Evolutionary conservation across 1,140 invertebrate species (phyloP).

Genomic region (Centruroides vittatus): DNA sequence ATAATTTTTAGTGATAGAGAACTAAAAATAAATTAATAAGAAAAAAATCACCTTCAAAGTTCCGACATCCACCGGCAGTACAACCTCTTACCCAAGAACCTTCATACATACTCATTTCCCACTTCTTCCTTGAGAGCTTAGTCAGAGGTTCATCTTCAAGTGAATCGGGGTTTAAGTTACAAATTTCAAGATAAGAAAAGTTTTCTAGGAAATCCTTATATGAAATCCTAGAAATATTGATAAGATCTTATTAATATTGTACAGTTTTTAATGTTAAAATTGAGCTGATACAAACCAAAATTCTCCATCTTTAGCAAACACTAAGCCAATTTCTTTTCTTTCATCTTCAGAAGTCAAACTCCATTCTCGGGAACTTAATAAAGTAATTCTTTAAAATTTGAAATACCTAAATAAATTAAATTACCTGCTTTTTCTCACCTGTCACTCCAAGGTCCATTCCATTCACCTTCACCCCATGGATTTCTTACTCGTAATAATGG

Average conservation of each 20-base stretch:
- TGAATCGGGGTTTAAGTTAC: conserved; percentile 48
- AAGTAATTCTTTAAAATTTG: conserved; percentile 1
- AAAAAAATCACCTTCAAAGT: conserved; percentile 53
- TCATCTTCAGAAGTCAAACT: conserved; percentile 74
- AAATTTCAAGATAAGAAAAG: conserved; percentile 21
- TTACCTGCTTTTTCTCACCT: conserved; percentile 27
- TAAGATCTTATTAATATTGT: too few species aligned
- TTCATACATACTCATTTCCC: conserved; percentile 89
- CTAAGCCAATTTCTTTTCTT: conserved; percentile 75
- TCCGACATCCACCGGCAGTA: conserved; percentile 92
- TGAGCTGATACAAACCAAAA: conserved; percentile 60
- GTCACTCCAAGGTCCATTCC: conserved; percentile 41
- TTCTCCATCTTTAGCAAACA: conserved; percentile 90
- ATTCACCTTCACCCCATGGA: conserved; percentile 41
- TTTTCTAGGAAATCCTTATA: conserved; percentile 22
- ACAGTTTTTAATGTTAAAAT: background rate
- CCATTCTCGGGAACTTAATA: conserved; percentile 56
- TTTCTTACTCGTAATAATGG: conserved; percentile 36
- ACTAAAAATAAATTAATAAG: too few species aligned
- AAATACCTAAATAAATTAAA: background rate
- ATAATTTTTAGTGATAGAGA: too few species aligned
- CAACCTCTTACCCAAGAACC: conserved; percentile 84
- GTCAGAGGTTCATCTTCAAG: conserved; percentile 58
- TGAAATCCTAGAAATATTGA: conserved; percentile 13
- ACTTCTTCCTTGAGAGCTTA: conserved; percentile 42